Base-by-base conservation (phyloP, 2,113 vertebrate genomes). In the Pavo muticus region DNA sequence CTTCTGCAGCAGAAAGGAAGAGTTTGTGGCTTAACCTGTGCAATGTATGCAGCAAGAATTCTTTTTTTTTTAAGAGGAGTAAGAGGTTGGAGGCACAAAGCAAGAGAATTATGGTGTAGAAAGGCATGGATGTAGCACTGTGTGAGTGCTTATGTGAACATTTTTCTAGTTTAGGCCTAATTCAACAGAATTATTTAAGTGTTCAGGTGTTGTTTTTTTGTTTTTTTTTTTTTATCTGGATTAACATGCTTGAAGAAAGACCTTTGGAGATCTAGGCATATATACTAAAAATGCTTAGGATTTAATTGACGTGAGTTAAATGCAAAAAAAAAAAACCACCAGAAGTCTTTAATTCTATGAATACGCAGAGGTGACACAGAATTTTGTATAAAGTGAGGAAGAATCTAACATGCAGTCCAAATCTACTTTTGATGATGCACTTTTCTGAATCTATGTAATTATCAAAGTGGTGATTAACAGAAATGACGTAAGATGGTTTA, bases 21-120 rank as follows among this genome's bases (percentile, higher is more conserved):
- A 87, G 88, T 35, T 59, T 69, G 72, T 80, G 80, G 57, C 81
- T 94, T 63, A 91, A 80, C 79, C 72, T 91, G 60, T 76, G 37
- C 45, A 56, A 5, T n/a, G 25, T 25, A 50, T 60, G 14, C 67
- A 87, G 54, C 17, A 68, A 45, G 19, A 67, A n/a, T 17, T 29
- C 5, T 48, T 48, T 48, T 48, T 48, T 27, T 27, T 27, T 52
- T 14, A 52, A 13, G 48, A 50, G 52, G 14, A 9, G 5, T 54
- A 30, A 30, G 52, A 27, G 27, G 15, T 54, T 54, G n/a, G 27
- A 29, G 14, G 29, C 0, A 1, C 19, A 24, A 12, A 77, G 14
- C 24, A 73, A 63, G 39, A 76, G 42, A 9, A 6, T 2, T 45
- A 5, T 47, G 35, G 10, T 78, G 14, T 45, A 76, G 60, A 90